Conservation (phyloP, 2,888 invertebrate species). For the Sarcophaga variegata region DNA sequence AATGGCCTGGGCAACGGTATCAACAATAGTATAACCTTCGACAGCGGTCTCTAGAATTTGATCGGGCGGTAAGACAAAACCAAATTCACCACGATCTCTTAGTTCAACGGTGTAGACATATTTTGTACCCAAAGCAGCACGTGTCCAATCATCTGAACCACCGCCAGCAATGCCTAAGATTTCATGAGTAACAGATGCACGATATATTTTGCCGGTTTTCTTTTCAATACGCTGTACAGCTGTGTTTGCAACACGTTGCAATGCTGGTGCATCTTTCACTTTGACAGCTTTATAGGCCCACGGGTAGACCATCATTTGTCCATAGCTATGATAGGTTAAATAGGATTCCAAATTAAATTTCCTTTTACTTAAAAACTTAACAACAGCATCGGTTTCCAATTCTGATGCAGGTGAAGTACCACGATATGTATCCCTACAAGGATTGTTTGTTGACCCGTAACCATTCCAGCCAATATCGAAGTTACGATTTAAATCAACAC, state of each 20-base stretch:
- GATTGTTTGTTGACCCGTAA: conserved; percentile 83
- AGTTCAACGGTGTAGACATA: conserved; percentile 80
- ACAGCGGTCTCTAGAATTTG: conserved; percentile 77
- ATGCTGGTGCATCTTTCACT: conserved; percentile 74
- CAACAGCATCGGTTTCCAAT: conserved; percentile 89
- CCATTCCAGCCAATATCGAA: conserved; percentile 94
- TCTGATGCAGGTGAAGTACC: conserved; percentile 91
- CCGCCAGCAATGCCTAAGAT: conserved; percentile 79
- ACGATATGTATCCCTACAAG: conserved; percentile 91
- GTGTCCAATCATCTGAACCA: conserved; percentile 81
- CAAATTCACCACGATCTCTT: conserved; percentile 78
- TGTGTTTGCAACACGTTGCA: conserved; percentile 76
- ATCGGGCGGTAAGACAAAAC: conserved; percentile 78
- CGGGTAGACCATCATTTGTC: conserved; percentile 79
- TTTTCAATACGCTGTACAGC: conserved; percentile 76
- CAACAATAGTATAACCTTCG: conserved; percentile 77
- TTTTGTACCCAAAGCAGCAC: conserved; percentile 75
- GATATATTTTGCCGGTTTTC: conserved; percentile 76
- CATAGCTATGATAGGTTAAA: conserved; percentile 90
- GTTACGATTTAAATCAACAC: conserved; percentile 93
- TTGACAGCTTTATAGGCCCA: conserved; percentile 80
- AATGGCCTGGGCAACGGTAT: conserved; percentile 77
- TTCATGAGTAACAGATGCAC: conserved; percentile 77
- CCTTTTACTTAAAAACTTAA: conserved; percentile 82
- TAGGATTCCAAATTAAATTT: conserved; percentile 85